Base-by-base conservation (phyloP, 2,113 vertebrate genomes). In the Mionectes macconnelli region DNA sequence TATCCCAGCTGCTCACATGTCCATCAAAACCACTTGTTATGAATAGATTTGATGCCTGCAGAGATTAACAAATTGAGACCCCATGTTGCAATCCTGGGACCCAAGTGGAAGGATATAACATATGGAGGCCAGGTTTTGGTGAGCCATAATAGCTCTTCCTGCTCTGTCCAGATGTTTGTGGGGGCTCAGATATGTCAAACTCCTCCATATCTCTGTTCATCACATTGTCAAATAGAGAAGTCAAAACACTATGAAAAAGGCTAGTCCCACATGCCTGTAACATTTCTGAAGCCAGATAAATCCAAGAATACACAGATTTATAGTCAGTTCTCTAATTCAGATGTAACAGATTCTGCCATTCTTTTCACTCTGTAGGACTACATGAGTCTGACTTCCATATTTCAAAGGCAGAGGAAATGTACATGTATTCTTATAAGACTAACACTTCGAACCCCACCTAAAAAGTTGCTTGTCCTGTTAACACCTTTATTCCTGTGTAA, bases 1-100 rank as follows among this genome's bases (percentile, higher is more conserved):
- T 69, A 45, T 42, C 70, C 57, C 88, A 88, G 50, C 63, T 92
- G 63, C 50, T 92, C 72, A 53, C 59, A 18, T 27, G 85, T 77
- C 95, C 88, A 8, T 91, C 91, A 86, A 76, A 90, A 49, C 31
- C 63, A 84, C 49, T 92, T 69, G 63, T 77, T 83, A 85, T 52
- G 27, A 57, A 37, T 18, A 88, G 89, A 66, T 80, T 50, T 86
- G 75, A 85, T 92, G 60, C 66, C 74, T 85, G 30, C 39, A 88
- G 82, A 93, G 78, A 79, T 73, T 69, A 83, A 62, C 62, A 93
- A 73, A 92, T 30, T 64, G 55, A 93, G 33, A 79, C 20, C 13
- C 67, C 49, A 9, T 30, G 68, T 83, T 66, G 67, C 37, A 82
- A 88, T 49, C 28, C 31, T 69, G 57, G 88, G 44, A 86, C 60